Base-by-base conservation (phyloP, 2,888 invertebrate species). In the Callimorpha dominula region DNA sequence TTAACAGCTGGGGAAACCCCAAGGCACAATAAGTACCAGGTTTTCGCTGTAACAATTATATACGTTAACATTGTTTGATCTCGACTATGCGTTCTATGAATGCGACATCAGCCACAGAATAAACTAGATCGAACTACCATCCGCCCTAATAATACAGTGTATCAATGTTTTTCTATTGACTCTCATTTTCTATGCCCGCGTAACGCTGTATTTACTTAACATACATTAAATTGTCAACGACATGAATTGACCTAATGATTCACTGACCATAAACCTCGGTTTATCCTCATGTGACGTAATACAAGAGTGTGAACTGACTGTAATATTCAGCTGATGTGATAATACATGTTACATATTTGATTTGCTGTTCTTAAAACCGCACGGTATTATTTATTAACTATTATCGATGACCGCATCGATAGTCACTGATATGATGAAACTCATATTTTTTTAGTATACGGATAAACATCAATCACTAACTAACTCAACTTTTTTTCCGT, bases 161-260 rank as follows among this genome's bases (percentile, higher is more conserved):
- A 74, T 76, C 80, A 88, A 87, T 74, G 82, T 81, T 66, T 85
- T 86, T 81, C 81, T 83, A 77, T 78, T 76, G 78, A 57, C 76
- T 78, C 83, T 86, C 87, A 88, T 88, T 87, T 76, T 81, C 85
- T 88, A 81, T 81, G 79, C 70, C 15, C 81, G 76, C 83, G 84
- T 85, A 85, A 87, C 85, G 86, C 86, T 76, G 81, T 88, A 86
- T 93, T 91, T 90, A 89, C 88, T 90, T 93, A 90, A 87, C 92
- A 92, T 87, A 92, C 88, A 91, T 92, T 89, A 91, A 87, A 91
- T 94, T 93, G 94, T 93, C 93, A 93, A 93, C 92, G 92, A 91
- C 91, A 90, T 86, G 86, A 87, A 90, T 93, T 93, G 94, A 94
- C 94, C 94, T 90, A 95, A 93, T 95, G 95, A 95, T 92, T 95